Evolutionary conservation across 35 echinoderm and acorn worm genomes (phyloP), one percentile per base, ranked within the genome.

Genomic region (Apostichopus japonicus): DNA sequence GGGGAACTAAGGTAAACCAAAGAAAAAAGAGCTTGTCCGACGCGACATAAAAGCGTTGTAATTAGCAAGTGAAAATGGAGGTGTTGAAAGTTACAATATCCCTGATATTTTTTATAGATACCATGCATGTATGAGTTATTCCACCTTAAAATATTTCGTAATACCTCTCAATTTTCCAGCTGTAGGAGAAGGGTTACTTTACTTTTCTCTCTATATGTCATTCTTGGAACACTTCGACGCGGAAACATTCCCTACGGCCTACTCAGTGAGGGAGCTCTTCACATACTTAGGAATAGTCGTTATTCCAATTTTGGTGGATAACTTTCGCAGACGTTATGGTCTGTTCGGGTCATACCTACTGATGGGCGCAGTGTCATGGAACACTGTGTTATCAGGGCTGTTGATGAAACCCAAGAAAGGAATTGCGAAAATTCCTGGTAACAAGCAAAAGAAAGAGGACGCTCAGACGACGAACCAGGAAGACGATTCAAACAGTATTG

Each of bases 121-220:
- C 33, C 33, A 44, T 44, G 33, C 33, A 44, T 44, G 2, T 3
- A 44, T 44, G 33, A 44, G 33, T 44, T 44, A 44, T 44, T 44
- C 33, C 33, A 44, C 33, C 2, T 44, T 44, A 44, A 44, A 1
- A 1, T 44, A 44, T 44, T 44, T 44, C 33, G 33, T 44, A 4
- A 44, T 44, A 44, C 33, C 33, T 44, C 33, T 44, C 33, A 44
- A 44, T 44, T 11, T 21, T 54, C 8, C 51, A 83, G 79, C 79
- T 83, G 79, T 83, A 54, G 79, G 79, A 54, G 79, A 17, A 15
- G 79, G 79, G 17, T 83, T 44, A 52, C 17, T 83, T 53, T 55
- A 54, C 52, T 52, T 83, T 83, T 83, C 79, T 6, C n/a, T 55
- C 11, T 33, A 14, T 11, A 14, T 83, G 79, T 52, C 79, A n/a